Percentiles rank a stretch among this genome's conserved stretches.
Evolutionary conservation across 2,888 invertebrate species (phyloP).

Genomic region (Priocnemis perturbator): DNA sequence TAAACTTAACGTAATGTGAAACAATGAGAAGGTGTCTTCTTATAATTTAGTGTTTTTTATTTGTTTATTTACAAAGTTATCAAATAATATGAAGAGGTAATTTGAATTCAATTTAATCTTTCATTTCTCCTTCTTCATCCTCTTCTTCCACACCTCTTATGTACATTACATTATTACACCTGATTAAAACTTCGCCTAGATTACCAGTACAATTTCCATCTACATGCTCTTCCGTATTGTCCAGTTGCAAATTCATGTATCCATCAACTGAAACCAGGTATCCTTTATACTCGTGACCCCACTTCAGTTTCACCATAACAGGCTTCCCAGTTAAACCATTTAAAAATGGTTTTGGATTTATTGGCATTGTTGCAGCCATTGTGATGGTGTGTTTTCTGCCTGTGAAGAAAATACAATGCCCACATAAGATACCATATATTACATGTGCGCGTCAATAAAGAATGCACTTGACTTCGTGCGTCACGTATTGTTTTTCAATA

Average conservation of each 20-base stretch:
- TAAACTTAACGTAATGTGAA: too few species aligned
- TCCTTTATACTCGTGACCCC: constrained; percentile 99
- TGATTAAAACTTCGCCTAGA: constrained; percentile 96
- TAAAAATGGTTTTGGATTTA: constrained; percentile 99
- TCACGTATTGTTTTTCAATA: not conserved
- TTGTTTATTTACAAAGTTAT: constrained; percentile 18
- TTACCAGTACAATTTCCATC: constrained; percentile 94
- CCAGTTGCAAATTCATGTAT: constrained; percentile 99
- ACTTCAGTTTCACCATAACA: constrained; percentile 97
- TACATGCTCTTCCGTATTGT: constrained; percentile 98
- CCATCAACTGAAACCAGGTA: constrained; percentile 98
- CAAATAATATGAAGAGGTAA: constrained; percentile 1
- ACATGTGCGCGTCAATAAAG: too few species aligned
- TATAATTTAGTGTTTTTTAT: too few species aligned
- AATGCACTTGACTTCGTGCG: not conserved
- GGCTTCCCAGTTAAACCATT: constrained; percentile 98
- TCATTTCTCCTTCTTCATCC: constrained; percentile 98
- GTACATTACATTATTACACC: constrained; percentile 98
- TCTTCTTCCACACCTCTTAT: constrained; percentile 97
- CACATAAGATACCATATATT: not conserved
- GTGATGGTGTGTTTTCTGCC: constrained; percentile 49
- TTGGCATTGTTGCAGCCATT: constrained; percentile 93
- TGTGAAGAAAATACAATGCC: constrained; percentile 5
- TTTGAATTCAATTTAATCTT: constrained; percentile 78
- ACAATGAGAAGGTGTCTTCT: too few species aligned